Conservation (phyloP, 2,888 invertebrate species). For the Lissocephala sabroskyi region DNA sequence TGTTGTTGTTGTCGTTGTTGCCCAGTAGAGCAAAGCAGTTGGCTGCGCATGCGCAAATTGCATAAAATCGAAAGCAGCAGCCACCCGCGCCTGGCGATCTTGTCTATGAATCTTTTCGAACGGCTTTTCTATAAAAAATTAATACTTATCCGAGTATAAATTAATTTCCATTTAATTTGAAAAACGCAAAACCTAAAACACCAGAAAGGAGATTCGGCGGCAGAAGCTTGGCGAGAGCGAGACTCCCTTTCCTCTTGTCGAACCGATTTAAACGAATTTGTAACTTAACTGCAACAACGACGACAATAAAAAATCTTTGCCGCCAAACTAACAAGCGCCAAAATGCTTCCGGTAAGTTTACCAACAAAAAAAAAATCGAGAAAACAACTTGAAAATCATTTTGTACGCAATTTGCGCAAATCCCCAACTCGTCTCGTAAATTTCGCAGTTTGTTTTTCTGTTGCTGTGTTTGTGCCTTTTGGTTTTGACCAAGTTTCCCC, state of each 20-base stretch:
- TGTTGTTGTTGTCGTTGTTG: background rate
- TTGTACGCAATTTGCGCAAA: constrained; percentile 26
- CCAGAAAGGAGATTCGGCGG: no score
- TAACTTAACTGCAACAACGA: constrained; percentile 11
- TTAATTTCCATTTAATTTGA: background rate
- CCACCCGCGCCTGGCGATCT: background rate
- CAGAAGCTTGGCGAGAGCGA: no score
- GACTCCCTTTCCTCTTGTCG: no score
- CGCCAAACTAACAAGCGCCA: constrained; percentile 40
- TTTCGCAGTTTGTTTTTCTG: constrained; percentile 5
- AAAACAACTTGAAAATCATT: constrained; percentile 17
- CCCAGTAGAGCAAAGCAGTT: constrained; percentile 36
- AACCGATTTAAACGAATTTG: background rate
- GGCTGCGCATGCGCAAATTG: constrained; percentile 38
- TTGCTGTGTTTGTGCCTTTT: constrained; percentile 1
- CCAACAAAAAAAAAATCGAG: background rate
- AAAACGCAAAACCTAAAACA: background rate
- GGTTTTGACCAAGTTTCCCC: constrained; percentile 1
- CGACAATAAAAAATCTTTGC: constrained; percentile 28
- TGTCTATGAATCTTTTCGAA: no score
- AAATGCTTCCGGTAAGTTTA: constrained; percentile 69
- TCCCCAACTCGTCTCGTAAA: constrained; percentile 12
- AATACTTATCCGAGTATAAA: no score
- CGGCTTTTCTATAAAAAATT: no score
- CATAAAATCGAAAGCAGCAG: constrained; percentile 32